Evolutionary conservation across 2,797 vertebrate genomes (phyloP).

Genomic region (Chrysocyon brachyurus): DNA sequence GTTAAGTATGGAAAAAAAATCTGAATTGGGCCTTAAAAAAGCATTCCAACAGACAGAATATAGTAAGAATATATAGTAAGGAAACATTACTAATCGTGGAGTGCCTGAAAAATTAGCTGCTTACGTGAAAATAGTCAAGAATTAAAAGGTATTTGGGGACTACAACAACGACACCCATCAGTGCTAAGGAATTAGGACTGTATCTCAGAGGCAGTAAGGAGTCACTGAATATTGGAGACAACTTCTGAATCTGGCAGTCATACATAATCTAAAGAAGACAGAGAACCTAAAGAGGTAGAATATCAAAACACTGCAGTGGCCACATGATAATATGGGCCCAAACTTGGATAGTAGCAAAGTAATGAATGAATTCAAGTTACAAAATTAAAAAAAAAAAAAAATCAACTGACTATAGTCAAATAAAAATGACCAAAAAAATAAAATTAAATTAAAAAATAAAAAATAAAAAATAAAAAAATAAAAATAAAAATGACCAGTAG

Average conservation of each 20-base stretch:
- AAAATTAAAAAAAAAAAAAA: neutral
- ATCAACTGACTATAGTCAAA: constrained; percentile 19
- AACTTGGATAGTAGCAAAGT: neutral
- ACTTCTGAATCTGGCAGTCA: neutral
- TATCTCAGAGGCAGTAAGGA: neutral
- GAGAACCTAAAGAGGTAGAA: neutral
- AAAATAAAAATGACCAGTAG: constrained; percentile 5
- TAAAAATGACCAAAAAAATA: constrained; percentile 17
- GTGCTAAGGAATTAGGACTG: neutral
- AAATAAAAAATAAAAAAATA: too few species aligned
- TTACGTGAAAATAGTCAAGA: constrained; percentile 8
- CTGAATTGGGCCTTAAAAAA: constrained; percentile 7
- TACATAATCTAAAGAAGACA: neutral
- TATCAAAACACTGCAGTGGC: neutral
- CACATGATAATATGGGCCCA: neutral
- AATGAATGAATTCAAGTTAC: constrained; percentile 40
- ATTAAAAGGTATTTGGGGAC: neutral
- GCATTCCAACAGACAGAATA: neutral
- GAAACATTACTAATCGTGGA: neutral
- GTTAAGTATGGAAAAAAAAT: neutral
- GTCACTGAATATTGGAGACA: neutral
- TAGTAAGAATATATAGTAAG: neutral
- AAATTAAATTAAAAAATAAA: too few species aligned
- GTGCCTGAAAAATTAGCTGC: neutral
- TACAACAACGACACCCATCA: neutral